Conservation (phyloP, 2,113 vertebrate genomes). For the Macroglossus sobrinus region DNA sequence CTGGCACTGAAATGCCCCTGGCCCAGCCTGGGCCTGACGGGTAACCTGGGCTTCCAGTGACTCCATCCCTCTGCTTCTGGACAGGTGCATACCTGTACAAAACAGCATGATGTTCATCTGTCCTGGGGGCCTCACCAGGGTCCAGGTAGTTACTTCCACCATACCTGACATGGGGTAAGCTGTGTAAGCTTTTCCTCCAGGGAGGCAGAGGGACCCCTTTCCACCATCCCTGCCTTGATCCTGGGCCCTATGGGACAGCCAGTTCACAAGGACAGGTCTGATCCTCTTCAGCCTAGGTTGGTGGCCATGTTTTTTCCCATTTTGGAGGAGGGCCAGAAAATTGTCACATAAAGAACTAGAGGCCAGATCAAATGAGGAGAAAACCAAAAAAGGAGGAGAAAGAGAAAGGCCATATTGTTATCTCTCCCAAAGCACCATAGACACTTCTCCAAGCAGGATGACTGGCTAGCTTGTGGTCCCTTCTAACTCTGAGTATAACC, state of each 20-base stretch:
- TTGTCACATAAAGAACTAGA: constrained; percentile 25
- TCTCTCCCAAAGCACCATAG: constrained; percentile 74
- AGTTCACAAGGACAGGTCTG: background rate
- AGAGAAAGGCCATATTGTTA: constrained; percentile 60
- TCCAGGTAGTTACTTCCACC: background rate
- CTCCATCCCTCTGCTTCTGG: background rate
- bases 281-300: background rate
- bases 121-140: background rate
- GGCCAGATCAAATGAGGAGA: background rate
- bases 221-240: background rate
- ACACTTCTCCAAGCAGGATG: constrained; percentile 74
- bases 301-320: background rate
- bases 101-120: background rate
- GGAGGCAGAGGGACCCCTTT: background rate
- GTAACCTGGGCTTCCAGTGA: background rate
- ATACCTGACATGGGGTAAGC: background rate
- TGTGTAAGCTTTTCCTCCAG: background rate
- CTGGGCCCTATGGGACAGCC: background rate
- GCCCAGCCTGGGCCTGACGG: background rate
- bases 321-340: constrained; percentile 19
- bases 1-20: background rate
- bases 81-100: background rate
- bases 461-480: constrained; percentile 56
- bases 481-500: background rate
- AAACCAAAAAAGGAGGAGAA: constrained; percentile 23